phyloP scores from a whole-genome alignment of 2,797 vertebrate species.

The Microctenopoma lineatum region DNA sequence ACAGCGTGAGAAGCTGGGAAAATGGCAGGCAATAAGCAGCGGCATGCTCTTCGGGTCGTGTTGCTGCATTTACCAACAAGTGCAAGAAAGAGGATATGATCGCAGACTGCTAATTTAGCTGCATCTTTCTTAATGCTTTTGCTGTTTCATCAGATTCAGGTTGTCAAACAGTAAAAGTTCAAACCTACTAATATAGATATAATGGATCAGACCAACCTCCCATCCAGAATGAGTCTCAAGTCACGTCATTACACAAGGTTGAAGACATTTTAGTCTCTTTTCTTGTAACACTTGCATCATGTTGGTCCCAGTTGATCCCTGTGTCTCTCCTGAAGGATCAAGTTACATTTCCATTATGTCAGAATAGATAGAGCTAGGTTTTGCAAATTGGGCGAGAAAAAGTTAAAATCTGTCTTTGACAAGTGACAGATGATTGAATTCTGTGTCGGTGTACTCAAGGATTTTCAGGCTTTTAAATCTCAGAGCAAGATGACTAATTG shows the following conservation, averaged over 20 bases:
- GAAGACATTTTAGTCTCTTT: constrained; percentile 43
- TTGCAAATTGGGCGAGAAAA: not conserved
- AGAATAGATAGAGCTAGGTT: constrained; percentile 18
- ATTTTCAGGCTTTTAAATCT: constrained; percentile 30
- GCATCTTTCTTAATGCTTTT: constrained; percentile 1
- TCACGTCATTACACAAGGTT: constrained; percentile 55
- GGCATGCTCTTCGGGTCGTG: constrained; percentile 50
- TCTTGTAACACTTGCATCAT: constrained; percentile 56
- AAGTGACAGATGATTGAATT: constrained; percentile 1
- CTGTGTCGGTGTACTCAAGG: constrained; percentile 15
- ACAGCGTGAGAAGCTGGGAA: constrained; percentile 48
- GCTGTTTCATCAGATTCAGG: not conserved
- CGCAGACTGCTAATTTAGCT: constrained; percentile 35
- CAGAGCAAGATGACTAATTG: constrained; percentile 30
- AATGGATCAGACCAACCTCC: not conserved
- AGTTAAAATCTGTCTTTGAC: constrained; percentile 7
- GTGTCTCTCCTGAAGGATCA: constrained; percentile 40
- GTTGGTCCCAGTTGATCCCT: constrained; percentile 36
- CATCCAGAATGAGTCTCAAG: constrained; percentile 12
- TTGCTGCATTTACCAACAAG: constrained; percentile 36
- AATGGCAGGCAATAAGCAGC: constrained; percentile 47
- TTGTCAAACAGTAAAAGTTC: not conserved
- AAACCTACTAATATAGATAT: constrained; percentile 12
- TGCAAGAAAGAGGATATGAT: constrained; percentile 44
- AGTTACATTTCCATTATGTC: constrained; percentile 35